Conservation (phyloP, 2,888 invertebrate genomes). For the Spatulosminthurus flaviceps region DNA sequence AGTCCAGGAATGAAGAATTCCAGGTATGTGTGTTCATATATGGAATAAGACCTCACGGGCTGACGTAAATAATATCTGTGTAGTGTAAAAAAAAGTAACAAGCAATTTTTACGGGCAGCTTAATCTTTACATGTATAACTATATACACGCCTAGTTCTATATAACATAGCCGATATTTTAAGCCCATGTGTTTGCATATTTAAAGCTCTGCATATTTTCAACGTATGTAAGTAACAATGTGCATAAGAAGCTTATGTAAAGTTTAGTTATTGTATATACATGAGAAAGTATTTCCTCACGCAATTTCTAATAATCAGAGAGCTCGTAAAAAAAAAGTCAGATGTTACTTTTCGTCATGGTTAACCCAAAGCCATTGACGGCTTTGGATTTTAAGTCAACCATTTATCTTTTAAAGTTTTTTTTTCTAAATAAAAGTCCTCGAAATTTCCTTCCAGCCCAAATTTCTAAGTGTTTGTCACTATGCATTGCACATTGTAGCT, state of each 20-base stretch:
- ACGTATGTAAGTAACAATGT: no score
- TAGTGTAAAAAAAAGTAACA: no score
- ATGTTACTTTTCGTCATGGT: constrained; percentile 28
- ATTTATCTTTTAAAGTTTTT: constrained; percentile 3
- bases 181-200: no score
- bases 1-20: background rate
- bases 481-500: background rate
- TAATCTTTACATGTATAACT: background rate
- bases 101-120: background rate
- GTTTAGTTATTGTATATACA: background rate
- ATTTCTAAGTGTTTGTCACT: background rate
- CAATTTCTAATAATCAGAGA: constrained; percentile 12
- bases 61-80: constrained; percentile 20
- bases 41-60: background rate
- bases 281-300: background rate
- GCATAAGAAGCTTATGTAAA: background rate
- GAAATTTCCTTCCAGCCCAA: constrained; percentile 23
- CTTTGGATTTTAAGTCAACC: background rate
- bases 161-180: no score
- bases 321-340: constrained; percentile 7
- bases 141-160: no score
- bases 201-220: no score
- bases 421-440: constrained; percentile 24
- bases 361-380: constrained; percentile 24
- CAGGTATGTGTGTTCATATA: constrained; percentile 5